Base-by-base conservation (phyloP, 2,888 invertebrate species). In the Nomada fucata region DNA sequence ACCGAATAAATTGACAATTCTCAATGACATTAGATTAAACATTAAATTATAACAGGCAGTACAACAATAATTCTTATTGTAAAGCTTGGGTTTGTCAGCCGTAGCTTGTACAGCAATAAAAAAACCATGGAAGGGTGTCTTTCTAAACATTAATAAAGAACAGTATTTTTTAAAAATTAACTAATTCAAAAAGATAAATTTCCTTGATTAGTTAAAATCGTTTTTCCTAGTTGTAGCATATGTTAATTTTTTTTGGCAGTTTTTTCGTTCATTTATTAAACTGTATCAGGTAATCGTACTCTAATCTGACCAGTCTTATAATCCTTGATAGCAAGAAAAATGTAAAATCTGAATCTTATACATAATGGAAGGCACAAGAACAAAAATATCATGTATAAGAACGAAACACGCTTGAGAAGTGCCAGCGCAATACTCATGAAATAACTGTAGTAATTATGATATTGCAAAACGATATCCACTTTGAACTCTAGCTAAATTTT, bases 221-320 rank as follows among this genome's bases (percentile, higher is more conserved):
- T 57, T 70, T 69, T 53, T 23, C 72, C 55, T 68, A 72, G 47
- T 52, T 20, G 42, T 79, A 47, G 60, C 72, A 82, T 68, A 75
- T 64, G 68, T 84, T 74, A 53, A 63, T 73, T 55, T 73, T 55
- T 65, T 59, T 73, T 76, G 75, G 76, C 71, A 83, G 71, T 76
- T 82, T 57, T 20, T 55, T 72, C 36, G 36, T 69, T 61, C 15
- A 63, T 59, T 80, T 69, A 69, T 57, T 74, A 76, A 73, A 71
- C 83, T 73, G 73, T 70, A 57, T 60, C 75, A 64, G 26, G 50
- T 63, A 67, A 74, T 69, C 36, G 20, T 70, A 47, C 26, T 60
- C 50, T 44, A 53, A 44, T 59, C 60, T 60, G 82, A 69, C 76
- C 82, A 82, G 81, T 82, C 81, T 82, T 80, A 36, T 80, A 80